Conservation (phyloP, 1,140 invertebrate species). For the Semibalanus balanoides region DNA sequence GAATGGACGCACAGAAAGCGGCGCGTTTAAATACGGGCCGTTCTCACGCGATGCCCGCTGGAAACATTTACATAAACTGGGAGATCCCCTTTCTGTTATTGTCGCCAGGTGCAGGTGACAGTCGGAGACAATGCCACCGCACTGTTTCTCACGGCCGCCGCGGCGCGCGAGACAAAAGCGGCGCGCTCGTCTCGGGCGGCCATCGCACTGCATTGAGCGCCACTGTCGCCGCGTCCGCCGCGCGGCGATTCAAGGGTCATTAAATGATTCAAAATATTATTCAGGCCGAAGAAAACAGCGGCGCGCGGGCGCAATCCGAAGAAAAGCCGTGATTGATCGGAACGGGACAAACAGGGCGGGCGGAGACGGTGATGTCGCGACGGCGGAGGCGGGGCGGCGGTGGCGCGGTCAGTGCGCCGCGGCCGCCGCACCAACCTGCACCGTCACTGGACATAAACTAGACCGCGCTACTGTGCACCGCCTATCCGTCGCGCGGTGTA, state of each 20-base stretch:
- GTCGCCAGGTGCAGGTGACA: neutral
- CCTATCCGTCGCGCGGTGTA: neutral
- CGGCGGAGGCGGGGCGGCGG: too few species aligned
- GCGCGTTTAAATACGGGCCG: neutral
- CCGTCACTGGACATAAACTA: neutral
- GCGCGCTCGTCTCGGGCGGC: neutral
- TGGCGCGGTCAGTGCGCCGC: too few species aligned
- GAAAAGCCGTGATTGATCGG: neutral
- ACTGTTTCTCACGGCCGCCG: neutral
- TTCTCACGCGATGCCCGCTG: neutral
- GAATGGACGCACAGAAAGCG: neutral
- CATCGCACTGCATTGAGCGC: neutral
- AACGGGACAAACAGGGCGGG: neutral
- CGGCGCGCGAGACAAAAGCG: neutral
- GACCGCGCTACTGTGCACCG: neutral
- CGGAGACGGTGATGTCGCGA: too few species aligned
- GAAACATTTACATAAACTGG: constrained; percentile 2
- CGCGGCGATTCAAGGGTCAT: neutral
- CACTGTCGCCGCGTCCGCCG: neutral
- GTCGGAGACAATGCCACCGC: neutral
- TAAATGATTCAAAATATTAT: constrained; percentile 1
- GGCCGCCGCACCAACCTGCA: neutral
- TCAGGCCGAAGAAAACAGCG: neutral
- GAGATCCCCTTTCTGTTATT: neutral
- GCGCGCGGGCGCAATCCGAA: neutral